phyloP scores from a whole-genome alignment of 2,797 vertebrate genomes.

The Cuculus canorus region DNA sequence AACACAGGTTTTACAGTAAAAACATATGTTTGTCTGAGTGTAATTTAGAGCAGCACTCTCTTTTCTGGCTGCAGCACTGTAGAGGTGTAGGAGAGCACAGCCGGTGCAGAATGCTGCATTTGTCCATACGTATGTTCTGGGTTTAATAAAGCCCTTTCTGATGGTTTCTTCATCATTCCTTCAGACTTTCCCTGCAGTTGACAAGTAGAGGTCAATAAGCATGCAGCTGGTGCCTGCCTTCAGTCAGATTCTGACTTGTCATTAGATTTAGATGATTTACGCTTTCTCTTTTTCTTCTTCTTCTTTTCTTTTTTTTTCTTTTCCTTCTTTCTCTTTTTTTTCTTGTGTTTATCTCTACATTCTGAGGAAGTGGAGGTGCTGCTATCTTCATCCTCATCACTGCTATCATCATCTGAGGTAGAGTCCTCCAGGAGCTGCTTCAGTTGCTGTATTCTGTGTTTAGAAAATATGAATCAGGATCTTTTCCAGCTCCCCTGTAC shows the following conservation, averaged over 20 bases:
- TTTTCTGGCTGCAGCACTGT: background rate
- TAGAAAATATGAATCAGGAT: slow-evolving; percentile 2
- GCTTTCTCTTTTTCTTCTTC: slow-evolving; percentile 85
- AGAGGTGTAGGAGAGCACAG: background rate
- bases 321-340: slow-evolving; percentile 84
- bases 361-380: slow-evolving; percentile 81
- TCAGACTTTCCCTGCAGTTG: background rate
- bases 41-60: background rate
- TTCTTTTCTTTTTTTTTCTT: slow-evolving; percentile 87
- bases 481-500: background rate
- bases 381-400: slow-evolving; percentile 69
- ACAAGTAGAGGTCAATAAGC: background rate
- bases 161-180: background rate
- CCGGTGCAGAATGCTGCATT: background rate
- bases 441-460: slow-evolving; percentile 90
- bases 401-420: slow-evolving; percentile 84
- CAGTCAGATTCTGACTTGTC: slow-evolving; percentile 84
- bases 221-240: slow-evolving; percentile 12
- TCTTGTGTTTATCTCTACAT: slow-evolving; percentile 81
- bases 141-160: background rate
- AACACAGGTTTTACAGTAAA: background rate
- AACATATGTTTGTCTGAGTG: background rate
- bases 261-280: slow-evolving; percentile 84
- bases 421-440: slow-evolving; percentile 92
- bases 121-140: background rate